These are phyloP conservation scores for Dolichopus griseipennis DNA, from an alignment of 2,888 invertebrate species.

Conservation along the genomic window DNA sequence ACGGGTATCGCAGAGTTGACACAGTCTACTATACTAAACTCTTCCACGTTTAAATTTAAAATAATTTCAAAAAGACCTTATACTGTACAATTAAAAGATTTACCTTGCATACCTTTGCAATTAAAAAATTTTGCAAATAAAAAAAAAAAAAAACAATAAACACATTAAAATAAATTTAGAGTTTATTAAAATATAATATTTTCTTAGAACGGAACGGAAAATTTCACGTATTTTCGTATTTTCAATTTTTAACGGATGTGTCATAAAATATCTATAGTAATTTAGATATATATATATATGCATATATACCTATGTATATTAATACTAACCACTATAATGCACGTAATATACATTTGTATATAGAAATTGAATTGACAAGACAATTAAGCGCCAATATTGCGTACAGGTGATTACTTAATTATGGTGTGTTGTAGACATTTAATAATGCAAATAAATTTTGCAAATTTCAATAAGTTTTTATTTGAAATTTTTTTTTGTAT, in stretches of 20 bases:
- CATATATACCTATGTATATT: no score
- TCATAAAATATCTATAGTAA: not conserved
- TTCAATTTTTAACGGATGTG: not conserved
- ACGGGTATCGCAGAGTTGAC: no score
- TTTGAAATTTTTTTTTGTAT: not conserved
- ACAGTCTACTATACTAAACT: no score
- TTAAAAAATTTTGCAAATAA: no score
- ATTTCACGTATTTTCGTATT: not conserved
- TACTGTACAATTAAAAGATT: no score
- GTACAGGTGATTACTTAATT: slow-evolving; percentile 4
- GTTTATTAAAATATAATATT: not conserved
- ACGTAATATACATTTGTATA: not conserved
- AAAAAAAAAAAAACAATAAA: no score
- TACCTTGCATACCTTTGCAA: no score
- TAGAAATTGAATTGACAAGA: not conserved
- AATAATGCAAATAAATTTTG: slow-evolving; percentile 6
- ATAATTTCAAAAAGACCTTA: no score
- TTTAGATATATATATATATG: no score
- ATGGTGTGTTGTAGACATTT: slow-evolving; percentile 3
- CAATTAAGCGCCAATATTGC: slow-evolving; percentile 6
- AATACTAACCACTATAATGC: not conserved
- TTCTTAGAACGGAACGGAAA: not conserved
- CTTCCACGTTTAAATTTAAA: no score
- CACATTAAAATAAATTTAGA: no score
- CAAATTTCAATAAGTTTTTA: not conserved